Base-by-base conservation (phyloP, 2,888 invertebrate species). In the Zonitis immaculata region DNA sequence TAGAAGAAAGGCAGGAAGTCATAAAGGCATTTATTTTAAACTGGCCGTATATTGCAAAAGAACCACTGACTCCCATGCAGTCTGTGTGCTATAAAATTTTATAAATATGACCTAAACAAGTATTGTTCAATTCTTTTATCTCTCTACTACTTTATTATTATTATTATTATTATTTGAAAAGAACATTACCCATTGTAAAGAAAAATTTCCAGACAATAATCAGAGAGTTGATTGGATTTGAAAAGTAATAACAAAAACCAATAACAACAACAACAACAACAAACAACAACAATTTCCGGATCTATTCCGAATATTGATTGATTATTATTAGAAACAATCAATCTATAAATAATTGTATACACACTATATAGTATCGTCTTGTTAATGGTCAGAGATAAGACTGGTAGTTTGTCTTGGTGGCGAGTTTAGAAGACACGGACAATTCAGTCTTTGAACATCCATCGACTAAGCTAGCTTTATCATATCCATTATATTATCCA, bases 381-480 rank as follows among this genome's bases (percentile, higher is more conserved):
- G 44, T 54, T 54, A 54, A 35, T 56, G 55, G 58, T 49, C 49
- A 54, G 42, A 62, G 60, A 61, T 60, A 63, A 60, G 56, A 52
- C 48, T 54, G 51, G 47, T 47, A 52, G 44, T 45, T 39, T 39
- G 39, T 39, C 39, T 49, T 49, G 49, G 39, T 54, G 49, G 54
- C 49, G 50, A 54, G 54, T 48, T 48, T 49, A 47, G 54, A 54
- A 50, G 51, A 51, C 53, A 54, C 44, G 6, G 20, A n/a, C 50
- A 47, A n/a, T 39, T 49, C 50, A 49, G 54, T 50, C 45, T 47
- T 50, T 26, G 45, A 44, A 35, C 42, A 51, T 51, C 42, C 51
- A 47, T 39, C 45, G 44, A 48, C 26, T 26, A 18, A 39, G 39
- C 20, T 39, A 20, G 39, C 39, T 8, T 22, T 22, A 22, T 22